Evolutionary conservation across 2,888 invertebrate genomes (phyloP), one percentile per base, ranked within the genome.

Genomic region (Frankliniella intonsa): DNA sequence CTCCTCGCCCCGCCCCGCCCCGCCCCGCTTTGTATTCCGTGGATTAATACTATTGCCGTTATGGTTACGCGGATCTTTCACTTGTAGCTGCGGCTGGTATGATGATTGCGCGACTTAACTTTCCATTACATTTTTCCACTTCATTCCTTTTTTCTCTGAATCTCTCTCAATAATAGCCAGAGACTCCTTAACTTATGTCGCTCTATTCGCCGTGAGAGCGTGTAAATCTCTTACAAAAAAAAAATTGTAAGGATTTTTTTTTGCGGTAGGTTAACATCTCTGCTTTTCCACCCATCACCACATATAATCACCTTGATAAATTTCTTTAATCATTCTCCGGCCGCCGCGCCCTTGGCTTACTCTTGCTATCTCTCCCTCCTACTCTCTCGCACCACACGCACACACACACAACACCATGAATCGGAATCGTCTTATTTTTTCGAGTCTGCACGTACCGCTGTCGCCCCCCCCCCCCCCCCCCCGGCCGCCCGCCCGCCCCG

Each of bases 311-410:
- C 49, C 82, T 49, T 76, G 22, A 19, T 80, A 55, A 79, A 80
- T 83, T 80, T 83, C 82, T 65, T 49, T 51, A n/a, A n/a, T 19
- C 49, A 25, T 62, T 27, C 50, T 51, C 25, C n/a, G 49, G 51
- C 22, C 22, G 80, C 38, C n/a, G n/a, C n/a, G n/a, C n/a, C n/a
- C n/a, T n/a, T n/a, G n/a, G n/a, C n/a, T n/a, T 79, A 69, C 49
- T 84, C 80, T 81, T 49, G 80, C 81, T 76, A 51, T 84, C 76
- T 76, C 80, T 27, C 51, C n/a, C 8, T 12, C 65, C 84, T 85
- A 83, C 83, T 83, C 83, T 80, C 10, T 55, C 51, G 14, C 19
- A 80, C 51, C 80, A 79, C 50, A 50, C 50, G 10, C 27, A 82
- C 27, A 62, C 55, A 8, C 14, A 11, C 14, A 55, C 17, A 1